Base-by-base conservation (phyloP, 2,888 invertebrate species). In the Cynaeus angustus region DNA sequence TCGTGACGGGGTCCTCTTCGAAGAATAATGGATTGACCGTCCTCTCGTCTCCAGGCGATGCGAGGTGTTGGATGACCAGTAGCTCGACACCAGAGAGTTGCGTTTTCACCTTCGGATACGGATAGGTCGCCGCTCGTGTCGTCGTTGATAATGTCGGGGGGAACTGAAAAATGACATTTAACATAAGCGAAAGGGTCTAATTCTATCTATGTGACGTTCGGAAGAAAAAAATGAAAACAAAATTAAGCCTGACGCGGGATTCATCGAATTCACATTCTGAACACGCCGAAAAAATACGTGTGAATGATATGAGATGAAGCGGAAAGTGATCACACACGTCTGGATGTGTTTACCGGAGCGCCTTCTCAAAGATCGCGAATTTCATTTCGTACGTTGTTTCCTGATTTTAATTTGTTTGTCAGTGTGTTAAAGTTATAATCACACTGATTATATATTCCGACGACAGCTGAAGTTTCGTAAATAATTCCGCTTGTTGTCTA, bases 71-170 rank as follows among this genome's bases (percentile, higher is more conserved):
- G 94, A 78, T 92, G 89, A 5, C 94, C 94, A 56, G 90, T 90
- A 8, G 93, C 93, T 79, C 87, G 89, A 83, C 94, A 94, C 73
- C 90, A 88, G 50, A 94, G 86, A 46, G 91, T 92, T 12, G 92
- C 90, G 77, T 93, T 92, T 72, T 92, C 91, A 0, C 92, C 92
- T 82, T 94, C 94, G 71, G 89, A 87, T 8, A 92, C 90, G 14
- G 91, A 89, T 62, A 92, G 85, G 81, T 94, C 94, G 0, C 92
- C 91, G 74, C 93, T 93, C 14, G 93, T 93, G 71, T 92, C 92
- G 77, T 91, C 89, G 81, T 92, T 91, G 64, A 92, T 87, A 78
- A 94, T 94, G 80, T 94, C 93, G 37, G 94, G 94, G 50, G 93
- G 92, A 55, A 93, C 94, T 94, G 88, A 74, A 86, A 90, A 33